Evolutionary conservation across 2,888 invertebrate species (phyloP).

Genomic region (Peribatodes rhomboidaria): DNA sequence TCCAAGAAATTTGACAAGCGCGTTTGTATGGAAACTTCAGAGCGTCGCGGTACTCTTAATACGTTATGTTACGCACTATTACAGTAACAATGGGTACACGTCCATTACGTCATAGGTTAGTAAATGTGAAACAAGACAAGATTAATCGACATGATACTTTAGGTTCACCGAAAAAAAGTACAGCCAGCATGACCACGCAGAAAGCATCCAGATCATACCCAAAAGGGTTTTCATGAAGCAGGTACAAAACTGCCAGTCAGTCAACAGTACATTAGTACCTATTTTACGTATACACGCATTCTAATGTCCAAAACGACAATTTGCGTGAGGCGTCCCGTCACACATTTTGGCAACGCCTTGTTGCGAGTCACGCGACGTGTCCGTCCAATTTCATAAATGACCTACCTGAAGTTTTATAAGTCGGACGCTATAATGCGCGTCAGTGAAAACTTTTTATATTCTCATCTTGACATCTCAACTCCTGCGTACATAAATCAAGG

Average conservation of each 20-base stretch:
- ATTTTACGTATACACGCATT: conserved; percentile 23
- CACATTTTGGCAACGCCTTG: conserved; percentile 75
- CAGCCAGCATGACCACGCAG: neutral
- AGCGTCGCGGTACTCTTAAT: no score
- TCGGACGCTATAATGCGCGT: conserved; percentile 8
- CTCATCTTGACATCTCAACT: conserved; percentile 11
- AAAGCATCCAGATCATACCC: neutral
- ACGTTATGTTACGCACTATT: no score
- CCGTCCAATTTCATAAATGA: conserved; percentile 75
- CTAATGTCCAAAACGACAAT: conserved; percentile 53
- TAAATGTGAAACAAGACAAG: neutral
- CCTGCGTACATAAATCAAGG: neutral
- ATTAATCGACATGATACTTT: neutral
- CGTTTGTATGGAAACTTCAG: no score
- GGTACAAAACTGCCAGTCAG: conserved; percentile 20
- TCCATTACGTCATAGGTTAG: neutral
- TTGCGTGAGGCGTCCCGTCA: conserved; percentile 64
- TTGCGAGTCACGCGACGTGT: conserved; percentile 73
- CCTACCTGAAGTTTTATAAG: conserved; percentile 42
- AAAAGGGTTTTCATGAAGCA: conserved; percentile 13
- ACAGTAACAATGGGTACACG: no score
- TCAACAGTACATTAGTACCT: conserved; percentile 25
- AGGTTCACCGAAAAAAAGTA: neutral
- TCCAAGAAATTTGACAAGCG: no score
- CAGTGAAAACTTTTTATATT: conserved; percentile 25